Conservation (phyloP, 2,113 vertebrate genomes). For the Vidua chalybeata region DNA sequence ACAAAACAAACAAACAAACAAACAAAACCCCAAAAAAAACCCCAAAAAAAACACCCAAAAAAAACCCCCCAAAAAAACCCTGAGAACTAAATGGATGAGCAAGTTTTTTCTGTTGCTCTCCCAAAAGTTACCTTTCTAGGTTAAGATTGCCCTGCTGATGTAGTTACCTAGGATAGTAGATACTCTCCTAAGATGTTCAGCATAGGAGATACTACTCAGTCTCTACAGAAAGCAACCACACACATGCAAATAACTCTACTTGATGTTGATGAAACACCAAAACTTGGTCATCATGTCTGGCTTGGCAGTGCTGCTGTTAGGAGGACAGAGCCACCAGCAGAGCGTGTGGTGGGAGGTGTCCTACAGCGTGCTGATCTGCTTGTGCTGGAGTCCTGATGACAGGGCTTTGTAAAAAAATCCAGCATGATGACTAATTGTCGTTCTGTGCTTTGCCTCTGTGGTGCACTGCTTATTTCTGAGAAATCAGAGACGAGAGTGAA, state of each 20-base stretch:
- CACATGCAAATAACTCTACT: background rate
- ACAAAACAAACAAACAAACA: too few relatives aligned
- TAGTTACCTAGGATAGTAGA: background rate
- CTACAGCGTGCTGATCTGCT: background rate
- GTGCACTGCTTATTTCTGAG: background rate
- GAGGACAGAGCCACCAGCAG: background rate
- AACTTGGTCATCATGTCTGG: fast-evolving
- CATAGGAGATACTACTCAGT: background rate
- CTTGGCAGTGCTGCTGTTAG: background rate
- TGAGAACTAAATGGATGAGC: background rate
- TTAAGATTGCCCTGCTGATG: background rate
- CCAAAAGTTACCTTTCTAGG: fast-evolving
- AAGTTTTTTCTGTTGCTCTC: background rate
- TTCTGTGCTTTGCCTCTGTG: background rate
- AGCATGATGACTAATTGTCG: background rate
- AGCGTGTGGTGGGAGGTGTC: background rate
- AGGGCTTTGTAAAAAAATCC: background rate
- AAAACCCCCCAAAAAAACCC: too few relatives aligned
- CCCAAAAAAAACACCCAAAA: background rate
- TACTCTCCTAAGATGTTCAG: background rate
- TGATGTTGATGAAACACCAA: background rate
- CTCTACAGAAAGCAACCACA: background rate
- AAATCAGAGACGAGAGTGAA: background rate
- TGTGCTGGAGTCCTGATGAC: background rate
- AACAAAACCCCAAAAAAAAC: too few relatives aligned